These are phyloP conservation scores for Anguilla obscura DNA, from an alignment of 2,797 vertebrate species.

Conservation along the genomic window DNA sequence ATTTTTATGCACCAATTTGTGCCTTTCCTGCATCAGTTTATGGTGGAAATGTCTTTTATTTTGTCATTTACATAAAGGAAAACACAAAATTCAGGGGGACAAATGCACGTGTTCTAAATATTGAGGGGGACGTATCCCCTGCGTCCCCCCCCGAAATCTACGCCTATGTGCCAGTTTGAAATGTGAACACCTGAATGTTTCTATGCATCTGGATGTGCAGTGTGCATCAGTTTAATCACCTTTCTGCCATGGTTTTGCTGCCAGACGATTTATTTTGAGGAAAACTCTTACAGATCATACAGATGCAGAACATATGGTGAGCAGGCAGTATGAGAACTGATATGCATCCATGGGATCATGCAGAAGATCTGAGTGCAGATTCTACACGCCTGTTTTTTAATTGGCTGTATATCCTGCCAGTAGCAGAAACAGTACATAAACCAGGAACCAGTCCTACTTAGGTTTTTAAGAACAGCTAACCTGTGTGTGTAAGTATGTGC, in stretches of 20 bases:
- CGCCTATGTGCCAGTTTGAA: not conserved
- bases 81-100: no score
- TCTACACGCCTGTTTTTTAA: not conserved
- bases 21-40: no score
- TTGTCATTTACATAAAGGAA: no score
- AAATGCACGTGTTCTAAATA: no score
- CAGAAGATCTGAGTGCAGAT: not conserved
- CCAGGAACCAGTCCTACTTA: not conserved
- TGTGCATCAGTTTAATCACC: not conserved
- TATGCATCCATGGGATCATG: not conserved
- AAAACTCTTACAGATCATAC: not conserved
- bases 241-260: not conserved
- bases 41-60: no score
- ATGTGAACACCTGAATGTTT: not conserved
- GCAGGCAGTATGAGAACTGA: not conserved
- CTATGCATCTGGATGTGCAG: not conserved
- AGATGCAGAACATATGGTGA: not conserved
- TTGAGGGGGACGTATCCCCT: no score
- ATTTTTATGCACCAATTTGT: no score
- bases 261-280: not conserved
- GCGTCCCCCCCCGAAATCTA: no score
- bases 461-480: not conserved
- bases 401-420: slow-evolving; percentile 3
- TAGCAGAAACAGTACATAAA: not conserved
- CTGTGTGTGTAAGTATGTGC: slow-evolving; percentile 16